Evolutionary conservation across 2,113 vertebrate genomes (phyloP), one percentile per base, ranked within the genome.

Genomic region (Lepus timidus): DNA sequence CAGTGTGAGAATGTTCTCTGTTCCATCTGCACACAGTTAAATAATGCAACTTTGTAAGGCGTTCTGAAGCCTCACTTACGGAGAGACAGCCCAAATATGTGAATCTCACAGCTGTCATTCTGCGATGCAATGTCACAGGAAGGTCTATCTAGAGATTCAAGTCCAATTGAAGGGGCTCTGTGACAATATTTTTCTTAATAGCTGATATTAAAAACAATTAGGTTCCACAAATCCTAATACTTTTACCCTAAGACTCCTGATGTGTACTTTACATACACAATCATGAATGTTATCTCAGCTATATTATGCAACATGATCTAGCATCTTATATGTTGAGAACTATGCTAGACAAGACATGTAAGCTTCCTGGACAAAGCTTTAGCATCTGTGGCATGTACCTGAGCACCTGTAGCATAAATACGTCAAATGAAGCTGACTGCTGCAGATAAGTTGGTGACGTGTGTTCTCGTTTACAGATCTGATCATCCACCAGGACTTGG

Each of bases 131-230:
- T 74, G 39, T 76, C 51, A 51, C 39, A 27, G 79, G 74, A 68
- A 25, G 29, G 23, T 67, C 16, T 25, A 85, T 55, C 65, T 36
- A 80, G 76, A 83, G 76, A 75, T 70, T 68, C 39, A 49, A 58
- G 83, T 70, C 20, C 65, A 74, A 20, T 19, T 20, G 8, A 39
- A 95, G 74, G 20, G 7, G 29, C 4, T 68, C 10, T 12, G 33
- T 27, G 20, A 85, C 68, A 55, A 10, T 71, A 73, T 85, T 87
- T 88, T 64, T 78, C 68, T 80, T 67, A 74, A 83, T 58, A 80
- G 64, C 33, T 25, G 76, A 62, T 80, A 81, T 51, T 27, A 90
- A 79, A 68, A 44, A 75, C 87, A 73, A 86, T 31, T 44, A 29
- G 58, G 8, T 61, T 91, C 17, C 2, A 39, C 4, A 71, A 52